These are phyloP conservation scores for Parazoanthus atlanticus DNA, from an alignment of 92 coral and sea anemone species.

Conservation along the genomic window DNA sequence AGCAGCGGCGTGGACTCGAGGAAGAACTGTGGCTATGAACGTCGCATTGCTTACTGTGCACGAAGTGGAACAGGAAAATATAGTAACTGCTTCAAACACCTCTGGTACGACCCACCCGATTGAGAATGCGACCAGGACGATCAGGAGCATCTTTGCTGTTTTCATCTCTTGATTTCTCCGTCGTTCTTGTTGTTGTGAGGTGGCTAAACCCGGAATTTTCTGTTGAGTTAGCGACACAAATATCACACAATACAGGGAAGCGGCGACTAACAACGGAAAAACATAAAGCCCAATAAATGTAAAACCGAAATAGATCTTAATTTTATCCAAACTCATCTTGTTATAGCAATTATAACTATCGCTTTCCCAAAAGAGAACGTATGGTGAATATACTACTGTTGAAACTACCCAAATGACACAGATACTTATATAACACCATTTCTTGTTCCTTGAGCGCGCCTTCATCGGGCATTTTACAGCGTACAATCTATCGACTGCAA, in stretches of 20 bases:
- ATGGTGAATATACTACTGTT: not conserved
- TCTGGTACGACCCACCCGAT: not conserved
- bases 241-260: not conserved
- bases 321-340: not conserved
- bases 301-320: not conserved
- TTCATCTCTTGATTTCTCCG: slow-evolving; percentile 14
- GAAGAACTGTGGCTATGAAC: not conserved
- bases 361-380: not conserved
- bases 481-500: not conserved
- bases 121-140: not conserved
- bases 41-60: not conserved
- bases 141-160: not conserved
- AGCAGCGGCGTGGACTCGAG: not conserved
- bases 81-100: not conserved
- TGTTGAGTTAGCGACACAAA: not conserved
- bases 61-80: not conserved
- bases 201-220: not conserved
- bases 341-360: not conserved
- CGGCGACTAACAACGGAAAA: not conserved
- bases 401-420: slow-evolving; percentile 1
- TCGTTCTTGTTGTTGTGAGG: not conserved
- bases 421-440: not conserved
- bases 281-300: not conserved
- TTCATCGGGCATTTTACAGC: not conserved
- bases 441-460: not conserved